Base-by-base conservation (phyloP, 2,888 invertebrate genomes). In the Rhaphigaster nebulosa region DNA sequence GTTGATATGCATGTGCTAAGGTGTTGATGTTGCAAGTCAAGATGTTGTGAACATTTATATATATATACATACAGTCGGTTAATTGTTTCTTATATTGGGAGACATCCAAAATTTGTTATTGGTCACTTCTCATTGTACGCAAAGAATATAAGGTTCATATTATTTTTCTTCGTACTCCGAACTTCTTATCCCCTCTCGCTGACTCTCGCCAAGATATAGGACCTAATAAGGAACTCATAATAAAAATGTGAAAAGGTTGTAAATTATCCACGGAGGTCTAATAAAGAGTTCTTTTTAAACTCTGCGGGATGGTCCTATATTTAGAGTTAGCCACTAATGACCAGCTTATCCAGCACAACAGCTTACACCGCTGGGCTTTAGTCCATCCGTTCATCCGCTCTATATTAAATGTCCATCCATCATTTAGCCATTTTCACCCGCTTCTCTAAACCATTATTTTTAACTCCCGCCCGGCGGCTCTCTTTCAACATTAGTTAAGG, bases 201-300 rank as follows among this genome's bases (percentile, higher is more conserved):
- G 4, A 38, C 70, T 13, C 34, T 23, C 1, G 20, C 38, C 1
- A 20, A 18, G 70, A 38, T 76, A 76, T 76, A 76, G 20, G 34
- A 76, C 18, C 70, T 76, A 76, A 76, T 76, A 76, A 76, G 38
- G 2, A 38, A 38, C 20, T 76, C 38, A 76, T 76, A 76, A 76
- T 76, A 76, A 76, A 76, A 15, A 6, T 76, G 20, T 76, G 38
- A 76, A 65, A 65, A 65, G 15, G 38, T 38, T 76, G 70, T 76
- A 76, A 76, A 76, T 76, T 38, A 76, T 1, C 34, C 34, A 76
- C 0, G 15, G 70, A 20, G 70, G 20, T 76, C 70, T 76, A 38
- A 76, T 76, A 76, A 76, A 76, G 70, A 76, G 70, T 76, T 76
- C 70, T 76, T 76, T 76, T 76, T 76, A 76, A 76, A 76, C 70